A percentile compares a stretch with the other conserved stretches of the same genome.
Conservation (phyloP, 1,140 invertebrate species). For the Nasonia longicornis region DNA sequence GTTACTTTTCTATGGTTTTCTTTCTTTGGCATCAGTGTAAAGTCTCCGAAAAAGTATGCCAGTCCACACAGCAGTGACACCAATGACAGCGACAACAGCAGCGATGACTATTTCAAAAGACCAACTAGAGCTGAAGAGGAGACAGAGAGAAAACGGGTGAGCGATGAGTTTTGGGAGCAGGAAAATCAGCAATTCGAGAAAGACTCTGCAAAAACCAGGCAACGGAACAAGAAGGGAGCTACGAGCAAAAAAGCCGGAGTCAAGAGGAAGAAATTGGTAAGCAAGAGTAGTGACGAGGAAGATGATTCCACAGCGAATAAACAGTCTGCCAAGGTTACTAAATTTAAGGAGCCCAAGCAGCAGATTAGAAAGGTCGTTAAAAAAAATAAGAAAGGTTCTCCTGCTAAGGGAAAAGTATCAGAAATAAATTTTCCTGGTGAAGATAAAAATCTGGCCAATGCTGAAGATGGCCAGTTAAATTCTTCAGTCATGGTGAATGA, state of each 20-base stretch:
- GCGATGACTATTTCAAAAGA: background rate
- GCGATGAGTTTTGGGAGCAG: background rate
- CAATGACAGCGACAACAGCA: background rate
- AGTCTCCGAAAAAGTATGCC: background rate
- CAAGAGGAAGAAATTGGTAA: slow-evolving; percentile 8
- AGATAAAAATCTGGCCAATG: background rate
- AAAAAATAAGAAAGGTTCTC: background rate
- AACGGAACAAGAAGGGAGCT: background rate
- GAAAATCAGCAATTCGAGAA: background rate
- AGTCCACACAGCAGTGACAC: too few relatives aligned
- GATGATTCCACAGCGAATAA: background rate
- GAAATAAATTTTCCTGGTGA: background rate
- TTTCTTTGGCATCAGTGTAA: background rate
- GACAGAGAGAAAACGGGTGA: background rate
- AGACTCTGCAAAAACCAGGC: background rate
- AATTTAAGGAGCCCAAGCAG: background rate
- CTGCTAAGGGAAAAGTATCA: background rate
- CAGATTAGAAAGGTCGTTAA: background rate
- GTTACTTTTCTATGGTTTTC: background rate
- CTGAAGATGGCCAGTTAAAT: background rate
- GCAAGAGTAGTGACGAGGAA: background rate
- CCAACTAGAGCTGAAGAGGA: background rate
- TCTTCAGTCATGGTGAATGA: background rate
- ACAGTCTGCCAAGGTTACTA: background rate
- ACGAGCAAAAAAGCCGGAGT: background rate